A percentile compares a stretch with the other conserved stretches of the same genome.
Evolutionary conservation across 2,113 vertebrate species (phyloP).

Genomic region (Ondatra zibethicus): DNA sequence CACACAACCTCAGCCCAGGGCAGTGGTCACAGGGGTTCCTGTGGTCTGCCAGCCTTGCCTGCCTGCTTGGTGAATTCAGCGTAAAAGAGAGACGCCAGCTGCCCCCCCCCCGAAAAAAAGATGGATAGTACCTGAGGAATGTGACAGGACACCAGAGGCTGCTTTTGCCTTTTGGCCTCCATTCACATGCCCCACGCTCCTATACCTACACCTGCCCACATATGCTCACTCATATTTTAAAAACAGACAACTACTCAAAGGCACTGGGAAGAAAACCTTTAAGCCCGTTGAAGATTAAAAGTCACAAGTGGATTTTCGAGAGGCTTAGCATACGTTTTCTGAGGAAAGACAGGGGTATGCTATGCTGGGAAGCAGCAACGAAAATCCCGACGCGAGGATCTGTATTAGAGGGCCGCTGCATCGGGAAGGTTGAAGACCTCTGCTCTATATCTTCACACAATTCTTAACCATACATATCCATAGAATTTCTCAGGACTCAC

Average conservation of each 20-base stretch:
- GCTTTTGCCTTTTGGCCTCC: not conserved
- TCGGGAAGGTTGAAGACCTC: not conserved
- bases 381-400: not conserved
- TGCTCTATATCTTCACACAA: not conserved
- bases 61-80: not conserved
- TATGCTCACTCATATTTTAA: not conserved
- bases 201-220: not conserved
- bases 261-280: not conserved
- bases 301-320: not conserved
- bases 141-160: not conserved
- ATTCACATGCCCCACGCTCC: no score
- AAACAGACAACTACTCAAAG: not conserved
- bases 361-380: not conserved
- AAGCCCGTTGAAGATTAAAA: constrained; percentile 20
- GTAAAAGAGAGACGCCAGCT: not conserved
- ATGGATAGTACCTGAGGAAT: not conserved
- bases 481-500: constrained; percentile 21
- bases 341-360: constrained; percentile 10
- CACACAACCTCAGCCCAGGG: not conserved
- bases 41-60: not conserved
- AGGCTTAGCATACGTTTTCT: not conserved
- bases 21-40: not conserved
- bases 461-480: not conserved
- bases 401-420: no score
- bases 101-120: no score